Evolutionary conservation across 2,888 invertebrate genomes (phyloP), one percentile per base, ranked within the genome.

Genomic region (Agapostemon virescens): DNA sequence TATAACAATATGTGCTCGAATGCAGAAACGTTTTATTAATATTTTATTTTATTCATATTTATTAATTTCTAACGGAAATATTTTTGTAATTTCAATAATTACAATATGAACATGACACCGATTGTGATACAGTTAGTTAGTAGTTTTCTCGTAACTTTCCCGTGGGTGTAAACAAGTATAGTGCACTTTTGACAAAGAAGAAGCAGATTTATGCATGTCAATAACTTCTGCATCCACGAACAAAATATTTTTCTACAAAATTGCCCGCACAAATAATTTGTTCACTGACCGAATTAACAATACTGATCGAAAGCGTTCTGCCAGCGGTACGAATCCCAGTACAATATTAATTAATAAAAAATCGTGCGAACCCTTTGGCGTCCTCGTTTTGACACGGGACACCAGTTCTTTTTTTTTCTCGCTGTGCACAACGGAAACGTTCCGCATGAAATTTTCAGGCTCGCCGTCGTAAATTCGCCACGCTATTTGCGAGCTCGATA

Each of bases 381-480:
- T 42, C 7, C 2, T 20, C 33, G n/a, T 45, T 67, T 45, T 1
- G 7, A 33, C 49, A 40, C 17, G 4, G 40, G 63, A 17, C 17
- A 23, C 40, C 23, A 30, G 30, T 20, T 30, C 17, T 33, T 9
- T 61, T 61, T 58, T 15, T 73, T 17, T 36, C 9, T 40, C 26
- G 9, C 5, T 13, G 26, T 20, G 17, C 17, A n/a, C 15, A 45
- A 6, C 55, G 23, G 30, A 63, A 71, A 42, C 40, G 67, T 63
- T 55, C 45, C 71, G 66, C 69, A 66, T 36, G 66, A 69, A 80
- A 76, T 69, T 76, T 40, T 40, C 52, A 58, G 45, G 72, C 61
- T 55, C 66, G 68, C 26, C 45, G 61, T 67, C 45, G 61, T 55
- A 63, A 74, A 81, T 81, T 72, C 79, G 30, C 68, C 67, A 6